Base-by-base conservation (phyloP, 2,888 invertebrate genomes). In the Laothoe populi region DNA sequence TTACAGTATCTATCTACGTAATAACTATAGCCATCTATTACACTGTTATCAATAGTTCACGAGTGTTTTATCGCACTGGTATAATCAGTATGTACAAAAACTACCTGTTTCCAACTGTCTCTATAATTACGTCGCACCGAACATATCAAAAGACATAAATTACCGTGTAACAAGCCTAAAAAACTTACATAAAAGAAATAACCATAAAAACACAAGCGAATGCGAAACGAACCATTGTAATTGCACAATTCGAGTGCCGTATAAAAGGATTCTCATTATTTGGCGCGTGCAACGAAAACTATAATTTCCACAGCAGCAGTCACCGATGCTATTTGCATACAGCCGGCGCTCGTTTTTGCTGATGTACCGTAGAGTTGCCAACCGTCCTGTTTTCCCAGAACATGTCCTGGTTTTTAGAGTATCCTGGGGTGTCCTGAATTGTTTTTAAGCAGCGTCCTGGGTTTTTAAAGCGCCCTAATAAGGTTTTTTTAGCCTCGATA, bases 311-410 rank as follows among this genome's bases (percentile, higher is more conserved):
- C 66, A 64, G 70, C 68, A 64, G 66, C 66, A 64, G 64, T 59
- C 67, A 68, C 74, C 71, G 68, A 70, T 71, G 68, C 66, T 67
- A 86, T 87, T 86, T 86, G 82, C 84, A 83, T 86, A 81, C 75
- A 75, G 80, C 75, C 78, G 70, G 64, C 71, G 73, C 77, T 82
- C 82, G 82, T 81, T 85, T 84, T 82, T 77, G 76, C 75, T 73
- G 75, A 78, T 72, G 74, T 73, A 73, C 69, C 71, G 69, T 42
- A 42, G n/a, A 42, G n/a, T 31, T n/a, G n/a, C n/a, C n/a, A n/a
- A n/a, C n/a, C n/a, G n/a, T n/a, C n/a, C n/a, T n/a, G n/a, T n/a
- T n/a, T n/a, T n/a, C n/a, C n/a, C n/a, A n/a, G n/a, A n/a, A n/a
- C n/a, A n/a, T n/a, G n/a, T n/a, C n/a, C n/a, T n/a, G n/a, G n/a